Evolutionary conservation across 2,113 vertebrate genomes (phyloP).

Genomic region (Bufo gargarizans): DNA sequence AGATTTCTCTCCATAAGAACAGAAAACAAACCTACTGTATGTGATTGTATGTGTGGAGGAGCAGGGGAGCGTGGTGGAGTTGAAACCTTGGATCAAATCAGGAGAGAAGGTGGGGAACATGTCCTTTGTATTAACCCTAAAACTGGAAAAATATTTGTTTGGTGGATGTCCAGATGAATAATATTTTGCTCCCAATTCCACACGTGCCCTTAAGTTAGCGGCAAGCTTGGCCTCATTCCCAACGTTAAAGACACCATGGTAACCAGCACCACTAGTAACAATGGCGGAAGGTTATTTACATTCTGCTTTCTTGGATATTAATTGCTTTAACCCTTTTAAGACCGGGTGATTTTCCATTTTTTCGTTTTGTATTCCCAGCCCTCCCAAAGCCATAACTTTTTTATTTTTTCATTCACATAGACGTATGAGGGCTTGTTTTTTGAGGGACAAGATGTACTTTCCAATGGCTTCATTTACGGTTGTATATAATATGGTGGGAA

Average conservation of each 20-base stretch:
- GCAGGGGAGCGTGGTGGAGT: conserved; percentile 10
- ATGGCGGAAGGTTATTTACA: too few relatives aligned
- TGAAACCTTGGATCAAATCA: conserved; percentile 48
- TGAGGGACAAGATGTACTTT: too few relatives aligned
- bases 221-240: neutral
- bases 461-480: too few relatives aligned
- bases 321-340: too few relatives aligned
- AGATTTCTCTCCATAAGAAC: conserved; percentile 50
- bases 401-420: too few relatives aligned
- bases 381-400: too few relatives aligned
- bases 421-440: too few relatives aligned
- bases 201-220: neutral
- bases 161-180: neutral
- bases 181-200: neutral
- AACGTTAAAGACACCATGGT: neutral
- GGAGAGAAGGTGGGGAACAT: conserved; percentile 42
- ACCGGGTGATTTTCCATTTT: too few relatives aligned
- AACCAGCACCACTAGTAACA: too few relatives aligned
- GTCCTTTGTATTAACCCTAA: conserved; percentile 25
- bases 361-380: too few relatives aligned
- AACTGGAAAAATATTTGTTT: neutral
- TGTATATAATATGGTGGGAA: too few relatives aligned
- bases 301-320: too few relatives aligned
- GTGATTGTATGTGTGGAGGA: conserved; percentile 24
- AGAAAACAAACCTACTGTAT: conserved; percentile 56